Base-by-base conservation (phyloP, 2,797 vertebrate species). In the Neosalanx taihuensis region DNA sequence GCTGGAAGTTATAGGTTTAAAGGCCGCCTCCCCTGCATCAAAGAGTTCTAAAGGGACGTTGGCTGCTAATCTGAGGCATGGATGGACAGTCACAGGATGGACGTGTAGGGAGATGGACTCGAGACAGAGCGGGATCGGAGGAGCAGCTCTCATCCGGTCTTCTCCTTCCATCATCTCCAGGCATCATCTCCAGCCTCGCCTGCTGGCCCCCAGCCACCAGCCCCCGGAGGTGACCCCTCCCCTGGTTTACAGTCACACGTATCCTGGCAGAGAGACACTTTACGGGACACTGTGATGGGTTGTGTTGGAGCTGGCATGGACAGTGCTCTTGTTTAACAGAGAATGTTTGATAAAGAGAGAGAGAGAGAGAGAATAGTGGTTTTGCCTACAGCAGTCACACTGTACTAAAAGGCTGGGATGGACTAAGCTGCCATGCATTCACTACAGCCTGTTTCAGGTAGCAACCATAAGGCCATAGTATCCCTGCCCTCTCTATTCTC, bases 1-100 rank as follows among this genome's bases (percentile, higher is more conserved):
- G 86, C 86, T 89, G 88, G 90, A 87, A 91, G 85, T 90, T 91
- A 87, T 83, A 88, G 74, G 81, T 83, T 83, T 89, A 87, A 88
- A 88, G 85, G 88, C 87, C 84, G 86, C 85, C 88, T 91, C 88
- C 78, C 84, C 80, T 46, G 89, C 91, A 90, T 92, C 86, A 90
- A 88, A 90, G 85, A 73, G 68, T 85, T 85, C 84, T 76, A 77
- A 75, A 77, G 71, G 79, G 87, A 87, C 81, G 87, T 85, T 86
- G 87, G 81, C 85, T 86, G 75, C 76, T 86, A 86, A 86, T 87
- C 73, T 85, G 87, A 81, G 81, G 83, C 71, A 74, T 82, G 81
- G 79, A 72, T 80, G 74, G 69, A 63, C 70, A 75, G 76, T 78
- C 80, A 60, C 72, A 56, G 51, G 18, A 56, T 5, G 51, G 51